phyloP scores from a whole-genome alignment of 92 coral and sea anemone genomes.

The Meandrina meandrites region DNA sequence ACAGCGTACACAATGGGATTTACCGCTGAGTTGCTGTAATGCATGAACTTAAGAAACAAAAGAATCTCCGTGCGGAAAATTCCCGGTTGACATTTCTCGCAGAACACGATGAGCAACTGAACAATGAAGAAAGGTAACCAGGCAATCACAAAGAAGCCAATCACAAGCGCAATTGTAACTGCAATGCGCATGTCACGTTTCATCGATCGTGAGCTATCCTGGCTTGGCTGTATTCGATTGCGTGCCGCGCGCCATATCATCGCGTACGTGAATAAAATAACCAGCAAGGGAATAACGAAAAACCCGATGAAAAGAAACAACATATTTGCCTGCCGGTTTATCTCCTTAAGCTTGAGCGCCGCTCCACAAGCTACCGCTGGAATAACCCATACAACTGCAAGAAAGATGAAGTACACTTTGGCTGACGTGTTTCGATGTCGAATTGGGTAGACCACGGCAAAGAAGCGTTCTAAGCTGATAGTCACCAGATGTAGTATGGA shows the following conservation, averaged over 20 bases:
- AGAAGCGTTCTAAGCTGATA: slow-evolving; percentile 80
- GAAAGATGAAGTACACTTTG: slow-evolving; percentile 51
- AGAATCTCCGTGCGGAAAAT: slow-evolving; percentile 42
- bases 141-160: slow-evolving; percentile 80
- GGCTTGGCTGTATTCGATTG: slow-evolving; percentile 71
- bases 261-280: slow-evolving; percentile 76
- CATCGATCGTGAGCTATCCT: slow-evolving; percentile 55
- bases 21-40: slow-evolving; percentile 84
- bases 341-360: slow-evolving; percentile 33
- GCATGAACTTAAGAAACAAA: slow-evolving; percentile 81
- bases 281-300: slow-evolving; percentile 72
- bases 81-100: slow-evolving; percentile 42
- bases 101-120: slow-evolving; percentile 65
- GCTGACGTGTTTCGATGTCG: slow-evolving; percentile 83
- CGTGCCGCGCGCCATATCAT: slow-evolving; percentile 77
- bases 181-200: slow-evolving; percentile 95
- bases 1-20: slow-evolving; percentile 89
- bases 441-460: slow-evolving; percentile 80
- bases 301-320: slow-evolving; percentile 68
- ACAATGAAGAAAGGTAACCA: slow-evolving; percentile 86
- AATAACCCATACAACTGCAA: slow-evolving; percentile 77
- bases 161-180: slow-evolving; percentile 85
- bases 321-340: slow-evolving; percentile 61
- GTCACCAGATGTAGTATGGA: slow-evolving; percentile 84
- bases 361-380: slow-evolving; percentile 70